A percentile compares a stretch with the other conserved stretches of the same genome.
phyloP scores from a whole-genome alignment of 2,113 vertebrate species.

The Phaethornis superciliosus region DNA sequence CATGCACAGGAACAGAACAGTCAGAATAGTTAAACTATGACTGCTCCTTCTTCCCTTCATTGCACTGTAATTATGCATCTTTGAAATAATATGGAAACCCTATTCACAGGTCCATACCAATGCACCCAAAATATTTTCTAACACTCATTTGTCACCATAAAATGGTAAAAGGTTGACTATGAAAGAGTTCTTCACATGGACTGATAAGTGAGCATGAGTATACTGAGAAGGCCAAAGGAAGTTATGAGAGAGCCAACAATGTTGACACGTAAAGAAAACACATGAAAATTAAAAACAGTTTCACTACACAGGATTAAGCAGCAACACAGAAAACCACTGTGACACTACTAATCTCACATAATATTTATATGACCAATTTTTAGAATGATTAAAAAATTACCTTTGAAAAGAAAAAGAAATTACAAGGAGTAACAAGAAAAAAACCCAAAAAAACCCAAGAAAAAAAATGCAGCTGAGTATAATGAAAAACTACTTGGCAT shows the following conservation, averaged over 20 bases:
- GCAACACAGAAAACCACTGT: neutral
- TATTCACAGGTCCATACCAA: neutral
- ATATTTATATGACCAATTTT: neutral
- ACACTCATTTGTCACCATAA: neutral
- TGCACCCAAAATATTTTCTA: neutral
- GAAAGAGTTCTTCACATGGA: neutral
- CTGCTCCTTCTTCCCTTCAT: neutral
- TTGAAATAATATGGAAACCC: neutral
- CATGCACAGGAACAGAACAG: neutral
- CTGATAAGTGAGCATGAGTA: neutral
- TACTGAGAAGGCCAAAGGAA: neutral
- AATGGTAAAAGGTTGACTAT: neutral
- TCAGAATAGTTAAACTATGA: neutral
- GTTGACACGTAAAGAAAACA: neutral
- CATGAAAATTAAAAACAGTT: neutral
- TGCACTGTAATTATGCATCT: neutral
- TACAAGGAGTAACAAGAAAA: neutral
- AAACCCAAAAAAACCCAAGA: neutral
- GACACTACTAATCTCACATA: neutral
- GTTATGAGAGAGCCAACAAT: neutral
- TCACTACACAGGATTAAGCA: neutral
- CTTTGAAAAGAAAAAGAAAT: neutral
- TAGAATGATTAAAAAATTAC: neutral
- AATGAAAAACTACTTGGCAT: constrained; percentile 15
- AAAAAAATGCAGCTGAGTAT: neutral